Conservation (phyloP, 1,140 invertebrate species). For the Drosophila navojoa region DNA sequence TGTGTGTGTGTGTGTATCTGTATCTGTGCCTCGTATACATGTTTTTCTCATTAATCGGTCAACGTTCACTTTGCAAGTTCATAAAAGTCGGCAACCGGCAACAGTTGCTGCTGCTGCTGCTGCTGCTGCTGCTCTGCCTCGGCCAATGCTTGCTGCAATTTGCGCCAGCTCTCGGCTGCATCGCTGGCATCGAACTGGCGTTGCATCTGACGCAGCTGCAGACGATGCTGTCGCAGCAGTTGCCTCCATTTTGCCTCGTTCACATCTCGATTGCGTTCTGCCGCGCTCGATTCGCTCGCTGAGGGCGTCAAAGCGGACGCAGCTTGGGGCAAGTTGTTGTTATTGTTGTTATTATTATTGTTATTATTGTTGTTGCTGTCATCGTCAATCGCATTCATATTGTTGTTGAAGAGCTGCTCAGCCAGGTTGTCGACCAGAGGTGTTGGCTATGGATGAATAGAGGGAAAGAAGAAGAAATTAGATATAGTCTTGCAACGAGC, state of each 20-base stretch:
- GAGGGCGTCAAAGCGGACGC: constrained; percentile 11
- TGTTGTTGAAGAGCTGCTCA: constrained; percentile 58
- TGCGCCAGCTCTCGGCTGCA: constrained; percentile 69
- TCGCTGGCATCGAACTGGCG: constrained; percentile 47
- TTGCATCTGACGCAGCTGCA: constrained; percentile 46
- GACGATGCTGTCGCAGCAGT: constrained; percentile 61
- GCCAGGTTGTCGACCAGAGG: constrained; percentile 46
- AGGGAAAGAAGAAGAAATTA: background rate
- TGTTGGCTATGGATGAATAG: constrained; percentile 9
- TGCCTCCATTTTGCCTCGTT: constrained; percentile 55
- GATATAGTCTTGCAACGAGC: too few relatives aligned
- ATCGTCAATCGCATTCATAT: constrained; percentile 35
- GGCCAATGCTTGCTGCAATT: constrained; percentile 56
- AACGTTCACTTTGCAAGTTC: constrained; percentile 66
- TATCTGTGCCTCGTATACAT: constrained; percentile 17
- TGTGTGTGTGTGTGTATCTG: constrained; percentile 1
- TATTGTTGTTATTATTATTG: constrained; percentile 6
- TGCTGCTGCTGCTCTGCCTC: constrained; percentile 53
- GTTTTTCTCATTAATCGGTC: constrained; percentile 11
- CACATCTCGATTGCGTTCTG: constrained; percentile 31
- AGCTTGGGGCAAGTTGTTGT: constrained; percentile 31
- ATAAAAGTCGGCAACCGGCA: constrained; percentile 47
- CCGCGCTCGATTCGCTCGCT: constrained; percentile 1
- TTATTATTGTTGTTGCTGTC: constrained; percentile 37
- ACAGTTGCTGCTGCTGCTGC: constrained; percentile 1